Percentiles rank a stretch among this genome's conserved stretches.
These are phyloP conservation scores for Bradypodion ventrale DNA, from an alignment of 2,797 vertebrate genomes.

Conservation along the genomic window DNA sequence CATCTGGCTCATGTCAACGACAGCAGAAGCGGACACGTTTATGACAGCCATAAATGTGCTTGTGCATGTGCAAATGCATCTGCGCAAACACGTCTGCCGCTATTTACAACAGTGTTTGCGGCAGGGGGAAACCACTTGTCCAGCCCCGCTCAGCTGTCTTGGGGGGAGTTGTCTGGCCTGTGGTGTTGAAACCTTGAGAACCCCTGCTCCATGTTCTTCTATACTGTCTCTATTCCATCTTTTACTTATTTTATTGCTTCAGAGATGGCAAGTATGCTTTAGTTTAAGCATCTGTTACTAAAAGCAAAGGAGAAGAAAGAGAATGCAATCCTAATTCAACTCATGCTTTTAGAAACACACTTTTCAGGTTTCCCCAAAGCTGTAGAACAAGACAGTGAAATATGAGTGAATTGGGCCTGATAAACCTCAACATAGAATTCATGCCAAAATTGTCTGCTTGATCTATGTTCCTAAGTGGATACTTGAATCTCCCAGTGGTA, in stretches of 20 bases:
- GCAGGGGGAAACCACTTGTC: no score
- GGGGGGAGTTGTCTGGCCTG: no score
- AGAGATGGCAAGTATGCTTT: neutral
- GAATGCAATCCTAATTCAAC: conserved; percentile 21
- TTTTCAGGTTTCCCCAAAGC: conserved; percentile 41
- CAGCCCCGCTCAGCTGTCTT: no score
- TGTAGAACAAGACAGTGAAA: conserved; percentile 49
- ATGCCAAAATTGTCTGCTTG: conserved; percentile 50
- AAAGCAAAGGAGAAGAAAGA: conserved; percentile 10
- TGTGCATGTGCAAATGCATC: no score
- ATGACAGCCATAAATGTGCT: no score
- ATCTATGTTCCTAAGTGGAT: conserved; percentile 43
- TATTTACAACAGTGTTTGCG: no score
- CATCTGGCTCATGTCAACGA: no score
- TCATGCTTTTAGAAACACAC: neutral
- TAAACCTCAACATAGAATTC: conserved; percentile 55
- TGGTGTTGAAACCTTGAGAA: no score
- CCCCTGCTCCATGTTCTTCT: no score
- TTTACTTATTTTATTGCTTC: neutral
- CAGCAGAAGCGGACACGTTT: no score
- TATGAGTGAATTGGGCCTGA: conserved; percentile 45
- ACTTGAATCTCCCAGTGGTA: conserved; percentile 11
- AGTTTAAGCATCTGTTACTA: conserved; percentile 13
- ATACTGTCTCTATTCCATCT: neutral
- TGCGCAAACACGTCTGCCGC: no score